A percentile compares a stretch with the other conserved stretches of the same genome.
phyloP scores from a whole-genome alignment of 64 coral and sea anemone genomes.

The Catalaphyllia jardinei region DNA sequence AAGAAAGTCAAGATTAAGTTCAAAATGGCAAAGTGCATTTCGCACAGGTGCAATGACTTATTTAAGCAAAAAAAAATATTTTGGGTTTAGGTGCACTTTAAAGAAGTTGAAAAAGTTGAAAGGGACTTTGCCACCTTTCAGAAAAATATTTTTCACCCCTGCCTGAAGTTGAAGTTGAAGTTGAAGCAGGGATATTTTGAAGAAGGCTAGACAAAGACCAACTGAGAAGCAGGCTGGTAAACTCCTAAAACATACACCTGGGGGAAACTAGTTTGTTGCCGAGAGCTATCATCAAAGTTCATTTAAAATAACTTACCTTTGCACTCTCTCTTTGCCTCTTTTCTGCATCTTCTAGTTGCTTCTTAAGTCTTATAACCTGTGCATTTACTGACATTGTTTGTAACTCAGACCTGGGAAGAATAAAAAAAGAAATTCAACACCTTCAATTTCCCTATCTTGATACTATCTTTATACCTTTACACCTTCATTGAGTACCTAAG shows the following conservation, averaged over 20 bases:
- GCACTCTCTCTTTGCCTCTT: constrained; percentile 53
- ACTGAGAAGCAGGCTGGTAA: too few species aligned
- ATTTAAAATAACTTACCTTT: constrained; percentile 49
- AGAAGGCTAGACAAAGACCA: neutral
- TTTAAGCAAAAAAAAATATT: too few species aligned
- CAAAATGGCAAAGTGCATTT: too few species aligned
- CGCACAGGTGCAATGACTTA: too few species aligned
- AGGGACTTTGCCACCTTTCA: neutral
- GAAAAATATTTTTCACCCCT: neutral
- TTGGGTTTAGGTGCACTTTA: too few species aligned
- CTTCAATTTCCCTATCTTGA: too few species aligned
- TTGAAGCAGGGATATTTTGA: neutral
- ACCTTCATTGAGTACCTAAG: too few species aligned
- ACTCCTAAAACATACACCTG: too few species aligned
- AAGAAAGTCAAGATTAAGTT: too few species aligned
- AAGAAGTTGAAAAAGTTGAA: too few species aligned
- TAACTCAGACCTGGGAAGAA: constrained; percentile 66
- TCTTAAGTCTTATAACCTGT: constrained; percentile 81
- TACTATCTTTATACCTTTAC: too few species aligned
- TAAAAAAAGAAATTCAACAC: neutral
- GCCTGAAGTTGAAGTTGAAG: neutral
- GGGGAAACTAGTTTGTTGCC: too few species aligned
- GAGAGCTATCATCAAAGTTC: neutral
- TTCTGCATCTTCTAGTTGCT: constrained; percentile 66
- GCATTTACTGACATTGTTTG: constrained; percentile 69